phyloP scores from a whole-genome alignment of 2,888 invertebrate species.

The Drosophila paranaensis region DNA sequence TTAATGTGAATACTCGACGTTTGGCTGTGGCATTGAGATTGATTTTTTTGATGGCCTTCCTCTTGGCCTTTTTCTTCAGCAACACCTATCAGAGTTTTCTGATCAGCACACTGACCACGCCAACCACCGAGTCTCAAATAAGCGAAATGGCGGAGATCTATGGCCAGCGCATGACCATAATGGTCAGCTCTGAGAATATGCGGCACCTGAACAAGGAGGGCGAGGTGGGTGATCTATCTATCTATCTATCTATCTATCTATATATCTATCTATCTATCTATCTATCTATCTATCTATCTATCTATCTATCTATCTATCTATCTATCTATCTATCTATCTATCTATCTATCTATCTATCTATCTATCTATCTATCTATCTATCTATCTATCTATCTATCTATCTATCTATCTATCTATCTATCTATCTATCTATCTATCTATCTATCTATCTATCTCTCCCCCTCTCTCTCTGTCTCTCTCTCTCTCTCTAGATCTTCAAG shows the following conservation, averaged over 20 bases:
- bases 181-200: slow-evolving; percentile 81
- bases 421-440: neutral
- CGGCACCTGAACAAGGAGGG: slow-evolving; percentile 81
- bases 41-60: slow-evolving; percentile 64
- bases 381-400: too few species aligned
- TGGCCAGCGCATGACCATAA: slow-evolving; percentile 73
- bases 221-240: slow-evolving; percentile 60
- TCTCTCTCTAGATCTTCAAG: slow-evolving; percentile 67
- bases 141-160: slow-evolving; percentile 74
- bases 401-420: too few species aligned
- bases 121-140: slow-evolving; percentile 82
- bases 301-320: neutral
- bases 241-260: too few species aligned
- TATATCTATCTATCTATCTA: too few species aligned
- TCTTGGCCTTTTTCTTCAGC: slow-evolving; percentile 76
- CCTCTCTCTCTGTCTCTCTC: neutral
- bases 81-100: slow-evolving; percentile 83
- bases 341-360: too few species aligned
- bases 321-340: neutral
- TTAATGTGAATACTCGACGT: slow-evolving; percentile 31
- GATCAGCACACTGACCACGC: slow-evolving; percentile 83
- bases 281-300: neutral
- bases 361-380: neutral
- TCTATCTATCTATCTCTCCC: neutral
- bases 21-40: slow-evolving; percentile 60